Evolutionary conservation across 2,888 invertebrate species (phyloP).

Genomic region (Eubasilissa splendida): DNA sequence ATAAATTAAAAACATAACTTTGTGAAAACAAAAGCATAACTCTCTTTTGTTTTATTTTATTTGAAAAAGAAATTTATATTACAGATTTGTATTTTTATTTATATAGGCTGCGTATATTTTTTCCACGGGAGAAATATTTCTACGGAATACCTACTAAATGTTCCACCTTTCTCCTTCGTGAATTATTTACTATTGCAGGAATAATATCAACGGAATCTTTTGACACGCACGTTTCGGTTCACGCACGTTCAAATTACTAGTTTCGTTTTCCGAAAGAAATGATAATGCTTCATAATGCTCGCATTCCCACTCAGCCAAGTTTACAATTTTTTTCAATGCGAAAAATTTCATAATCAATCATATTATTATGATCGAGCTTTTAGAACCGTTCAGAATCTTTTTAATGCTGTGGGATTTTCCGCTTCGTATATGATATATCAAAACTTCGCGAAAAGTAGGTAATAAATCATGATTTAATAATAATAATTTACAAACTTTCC

Average conservation of each 20-base stretch:
- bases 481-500: too few species aligned
- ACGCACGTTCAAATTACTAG: conserved; percentile 43
- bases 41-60: conserved; percentile 21
- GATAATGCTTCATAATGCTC: not conserved
- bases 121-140: conserved; percentile 23
- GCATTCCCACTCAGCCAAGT: too few species aligned
- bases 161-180: conserved; percentile 32
- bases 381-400: too few species aligned
- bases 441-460: too few species aligned
- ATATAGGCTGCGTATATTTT: conserved; percentile 13
- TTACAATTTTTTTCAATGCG: too few species aligned
- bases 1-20: not conserved
- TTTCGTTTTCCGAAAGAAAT: conserved; percentile 15
- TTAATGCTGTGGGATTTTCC: too few species aligned
- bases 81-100: conserved; percentile 36
- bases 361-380: too few species aligned
- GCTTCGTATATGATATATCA: too few species aligned
- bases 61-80: conserved; percentile 24
- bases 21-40: conserved; percentile 12
- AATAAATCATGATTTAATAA: too few species aligned
- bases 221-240: conserved; percentile 53
- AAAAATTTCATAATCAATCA: too few species aligned
- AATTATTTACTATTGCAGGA: conserved; percentile 39
- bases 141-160: conserved; percentile 27
- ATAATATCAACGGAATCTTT: conserved; percentile 44